These are phyloP conservation scores for Hyphantria cunea DNA, from an alignment of 1,140 invertebrate genomes.

Conservation along the genomic window DNA sequence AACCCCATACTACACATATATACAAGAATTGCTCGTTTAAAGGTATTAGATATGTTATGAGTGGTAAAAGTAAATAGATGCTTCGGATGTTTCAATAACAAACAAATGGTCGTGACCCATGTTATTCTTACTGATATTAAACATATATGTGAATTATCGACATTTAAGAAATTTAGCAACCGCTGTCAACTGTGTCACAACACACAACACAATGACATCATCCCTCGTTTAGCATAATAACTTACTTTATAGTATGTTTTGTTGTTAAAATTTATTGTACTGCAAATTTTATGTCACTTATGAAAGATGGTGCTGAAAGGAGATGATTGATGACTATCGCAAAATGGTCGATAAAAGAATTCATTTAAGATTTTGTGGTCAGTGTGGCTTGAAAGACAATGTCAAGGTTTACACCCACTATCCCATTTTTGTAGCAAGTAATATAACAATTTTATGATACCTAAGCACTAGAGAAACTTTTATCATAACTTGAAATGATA, in stretches of 20 bases:
- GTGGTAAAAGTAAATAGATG: too few species aligned
- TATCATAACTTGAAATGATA: conserved; percentile 15
- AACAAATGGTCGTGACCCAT: too few species aligned
- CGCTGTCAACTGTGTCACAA: too few species aligned
- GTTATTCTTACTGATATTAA: too few species aligned
- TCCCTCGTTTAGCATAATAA: too few species aligned
- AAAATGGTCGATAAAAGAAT: conserved; percentile 61
- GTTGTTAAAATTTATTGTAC: not conserved
- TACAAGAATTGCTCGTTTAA: too few species aligned
- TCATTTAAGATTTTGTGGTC: conserved; percentile 59
- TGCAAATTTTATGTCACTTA: conserved; percentile 30
- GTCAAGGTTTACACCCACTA: conserved; percentile 43
- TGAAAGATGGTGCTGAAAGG: conserved; percentile 38
- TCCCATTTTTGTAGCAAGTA: conserved; percentile 29
- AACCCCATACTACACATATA: too few species aligned
- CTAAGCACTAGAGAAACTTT: conserved; percentile 15
- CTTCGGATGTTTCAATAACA: too few species aligned
- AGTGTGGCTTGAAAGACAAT: conserved; percentile 43
- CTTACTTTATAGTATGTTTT: too few species aligned
- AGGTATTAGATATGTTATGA: too few species aligned
- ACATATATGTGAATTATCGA: not conserved
- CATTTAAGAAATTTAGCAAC: too few species aligned
- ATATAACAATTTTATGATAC: conserved; percentile 30
- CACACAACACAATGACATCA: too few species aligned
- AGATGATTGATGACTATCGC: conserved; percentile 44